These are phyloP conservation scores for Collichthys lucidus DNA, from an alignment of 2,113 vertebrate genomes.

Conservation along the genomic window DNA sequence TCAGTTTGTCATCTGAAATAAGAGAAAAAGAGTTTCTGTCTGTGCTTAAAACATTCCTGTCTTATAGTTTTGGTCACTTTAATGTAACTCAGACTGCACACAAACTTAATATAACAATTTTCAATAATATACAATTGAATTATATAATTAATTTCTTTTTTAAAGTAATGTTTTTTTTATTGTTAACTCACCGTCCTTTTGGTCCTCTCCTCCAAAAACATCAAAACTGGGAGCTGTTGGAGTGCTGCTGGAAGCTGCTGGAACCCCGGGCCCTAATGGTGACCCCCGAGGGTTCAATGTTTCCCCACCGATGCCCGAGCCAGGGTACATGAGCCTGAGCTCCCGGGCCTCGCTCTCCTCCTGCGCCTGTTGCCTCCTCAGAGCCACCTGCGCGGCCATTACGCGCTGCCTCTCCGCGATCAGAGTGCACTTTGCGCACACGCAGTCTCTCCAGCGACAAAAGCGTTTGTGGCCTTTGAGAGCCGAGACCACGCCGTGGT, in stretches of 20 bases:
- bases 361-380: constrained; percentile 92
- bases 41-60: neutral
- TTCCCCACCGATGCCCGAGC: constrained; percentile 57
- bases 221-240: constrained; percentile 59
- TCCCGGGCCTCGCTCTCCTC: constrained; percentile 89
- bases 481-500: constrained; percentile 92
- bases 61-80: neutral
- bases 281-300: constrained; percentile 53
- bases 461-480: constrained; percentile 94
- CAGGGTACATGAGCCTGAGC: constrained; percentile 80
- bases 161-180: neutral
- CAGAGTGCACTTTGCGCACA: constrained; percentile 91
- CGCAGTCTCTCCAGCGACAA: constrained; percentile 92
- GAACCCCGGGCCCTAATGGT: constrained; percentile 10
- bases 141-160: neutral
- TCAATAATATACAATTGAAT: neutral
- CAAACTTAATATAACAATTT: neutral
- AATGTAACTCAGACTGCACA: neutral
- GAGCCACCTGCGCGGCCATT: constrained; percentile 94
- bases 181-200: constrained; percentile 72
- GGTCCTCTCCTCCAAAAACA: constrained; percentile 63
- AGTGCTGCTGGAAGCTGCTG: constrained; percentile 9
- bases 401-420: constrained; percentile 93
- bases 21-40: neutral
- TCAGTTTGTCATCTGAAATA: constrained; percentile 82